Evolutionary conservation across 1,140 invertebrate genomes (phyloP).

Genomic region (Lordiphosa mommai): DNA sequence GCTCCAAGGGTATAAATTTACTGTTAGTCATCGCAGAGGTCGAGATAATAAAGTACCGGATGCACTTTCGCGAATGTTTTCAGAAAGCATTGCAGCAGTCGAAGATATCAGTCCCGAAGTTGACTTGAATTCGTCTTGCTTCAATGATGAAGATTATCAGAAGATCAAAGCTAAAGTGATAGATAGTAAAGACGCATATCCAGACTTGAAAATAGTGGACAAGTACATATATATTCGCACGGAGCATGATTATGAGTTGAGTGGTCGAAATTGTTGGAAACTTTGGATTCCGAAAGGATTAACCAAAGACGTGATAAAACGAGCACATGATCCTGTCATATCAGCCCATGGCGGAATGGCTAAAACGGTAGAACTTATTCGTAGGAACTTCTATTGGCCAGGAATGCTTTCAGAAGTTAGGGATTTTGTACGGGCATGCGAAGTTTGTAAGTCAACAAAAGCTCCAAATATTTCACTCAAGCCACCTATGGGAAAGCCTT

Average conservation of each 20-base stretch:
- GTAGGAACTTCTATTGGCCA: conserved; percentile 1
- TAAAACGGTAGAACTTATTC: background rate
- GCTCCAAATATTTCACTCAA: background rate
- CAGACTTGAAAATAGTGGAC: background rate
- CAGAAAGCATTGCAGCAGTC: background rate
- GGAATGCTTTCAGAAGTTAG: background rate
- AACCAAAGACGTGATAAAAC: background rate
- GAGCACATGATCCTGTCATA: background rate
- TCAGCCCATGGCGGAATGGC: background rate
- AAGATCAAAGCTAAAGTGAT: background rate
- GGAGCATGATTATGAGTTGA: too few species aligned
- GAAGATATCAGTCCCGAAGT: background rate
- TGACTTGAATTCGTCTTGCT: too few species aligned
- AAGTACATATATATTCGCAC: background rate
- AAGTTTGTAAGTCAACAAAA: background rate
- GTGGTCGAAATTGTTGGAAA: too few species aligned
- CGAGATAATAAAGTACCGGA: conserved; percentile 4
- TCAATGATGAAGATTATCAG: background rate
- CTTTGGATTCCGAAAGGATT: background rate
- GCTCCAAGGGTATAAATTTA: conserved; percentile 2
- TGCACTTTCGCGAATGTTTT: background rate
- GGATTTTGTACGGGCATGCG: background rate
- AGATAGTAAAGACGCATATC: too few species aligned
- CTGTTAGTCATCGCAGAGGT: conserved; percentile 2
- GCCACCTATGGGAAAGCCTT: background rate